Conservation (phyloP, 2,113 vertebrate species). For the Oenanthe melanoleuca region DNA sequence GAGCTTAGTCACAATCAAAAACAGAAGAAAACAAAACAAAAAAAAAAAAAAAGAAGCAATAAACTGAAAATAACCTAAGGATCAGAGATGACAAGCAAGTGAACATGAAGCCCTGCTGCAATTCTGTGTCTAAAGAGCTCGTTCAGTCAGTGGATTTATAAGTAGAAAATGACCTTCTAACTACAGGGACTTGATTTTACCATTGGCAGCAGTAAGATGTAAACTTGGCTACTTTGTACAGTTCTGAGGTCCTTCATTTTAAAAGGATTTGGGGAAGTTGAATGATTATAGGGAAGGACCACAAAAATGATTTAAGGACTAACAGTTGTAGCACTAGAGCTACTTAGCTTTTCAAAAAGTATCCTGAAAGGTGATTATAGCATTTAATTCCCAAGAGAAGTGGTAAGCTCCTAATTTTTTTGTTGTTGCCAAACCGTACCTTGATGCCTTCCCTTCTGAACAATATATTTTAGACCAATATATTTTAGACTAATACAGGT, state of each 20-base stretch:
- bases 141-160: neutral
- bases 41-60: neutral
- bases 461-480: neutral
- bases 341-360: constrained; percentile 16
- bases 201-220: neutral
- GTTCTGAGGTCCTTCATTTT: neutral
- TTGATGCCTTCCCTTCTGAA: neutral
- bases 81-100: neutral
- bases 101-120: neutral
- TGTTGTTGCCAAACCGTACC: neutral
- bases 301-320: constrained; percentile 3
- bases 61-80: neutral
- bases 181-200: neutral
- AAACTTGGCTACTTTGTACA: neutral
- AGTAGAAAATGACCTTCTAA: neutral
- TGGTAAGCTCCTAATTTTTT: neutral
- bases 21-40: neutral
- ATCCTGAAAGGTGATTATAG: neutral
- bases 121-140: neutral
- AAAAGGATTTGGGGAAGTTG: constrained; percentile 1
- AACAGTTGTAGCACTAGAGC: neutral
- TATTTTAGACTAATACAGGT: neutral
- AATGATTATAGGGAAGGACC: neutral
- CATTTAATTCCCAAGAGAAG: neutral
- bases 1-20: neutral